Conservation (phyloP, 2,113 vertebrate genomes). For the Callaeas wilsoni region DNA sequence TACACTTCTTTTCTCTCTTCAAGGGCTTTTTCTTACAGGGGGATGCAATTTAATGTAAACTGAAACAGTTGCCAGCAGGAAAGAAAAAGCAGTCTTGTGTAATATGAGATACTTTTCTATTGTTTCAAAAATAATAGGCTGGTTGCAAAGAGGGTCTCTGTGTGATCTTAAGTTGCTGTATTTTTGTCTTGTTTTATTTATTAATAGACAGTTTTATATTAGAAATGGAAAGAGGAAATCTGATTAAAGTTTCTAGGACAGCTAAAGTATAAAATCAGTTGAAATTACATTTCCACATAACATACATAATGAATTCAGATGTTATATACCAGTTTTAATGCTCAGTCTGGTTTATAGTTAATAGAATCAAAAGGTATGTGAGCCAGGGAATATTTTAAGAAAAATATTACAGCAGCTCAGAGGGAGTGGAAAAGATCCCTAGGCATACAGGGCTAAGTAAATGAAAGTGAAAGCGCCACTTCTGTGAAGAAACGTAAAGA, state of each 20-base stretch:
- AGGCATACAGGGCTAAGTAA: neutral
- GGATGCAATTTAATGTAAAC: neutral
- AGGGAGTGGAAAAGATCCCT: neutral
- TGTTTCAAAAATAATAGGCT: neutral
- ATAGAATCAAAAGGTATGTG: neutral
- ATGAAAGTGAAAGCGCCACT: neutral
- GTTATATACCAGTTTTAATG: constrained; percentile 2
- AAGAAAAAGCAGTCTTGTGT: neutral
- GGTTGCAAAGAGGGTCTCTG: neutral
- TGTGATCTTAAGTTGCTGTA: neutral
- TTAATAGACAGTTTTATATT: neutral
- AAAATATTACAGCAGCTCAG: neutral
- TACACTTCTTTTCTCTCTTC: neutral
- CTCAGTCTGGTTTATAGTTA: constrained; percentile 5
- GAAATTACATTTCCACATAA: neutral
- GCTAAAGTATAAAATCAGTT: neutral
- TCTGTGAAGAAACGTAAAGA: neutral
- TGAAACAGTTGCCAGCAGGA: neutral
- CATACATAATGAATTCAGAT: neutral
- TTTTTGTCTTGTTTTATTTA: neutral
- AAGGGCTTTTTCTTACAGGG: neutral
- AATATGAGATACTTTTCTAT: neutral
- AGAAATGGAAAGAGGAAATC: neutral
- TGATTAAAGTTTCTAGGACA: constrained; percentile 17
- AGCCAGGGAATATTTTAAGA: neutral